Evolutionary conservation across 2,113 vertebrate species (phyloP).

Genomic region (Cyprinodon variegatus): DNA sequence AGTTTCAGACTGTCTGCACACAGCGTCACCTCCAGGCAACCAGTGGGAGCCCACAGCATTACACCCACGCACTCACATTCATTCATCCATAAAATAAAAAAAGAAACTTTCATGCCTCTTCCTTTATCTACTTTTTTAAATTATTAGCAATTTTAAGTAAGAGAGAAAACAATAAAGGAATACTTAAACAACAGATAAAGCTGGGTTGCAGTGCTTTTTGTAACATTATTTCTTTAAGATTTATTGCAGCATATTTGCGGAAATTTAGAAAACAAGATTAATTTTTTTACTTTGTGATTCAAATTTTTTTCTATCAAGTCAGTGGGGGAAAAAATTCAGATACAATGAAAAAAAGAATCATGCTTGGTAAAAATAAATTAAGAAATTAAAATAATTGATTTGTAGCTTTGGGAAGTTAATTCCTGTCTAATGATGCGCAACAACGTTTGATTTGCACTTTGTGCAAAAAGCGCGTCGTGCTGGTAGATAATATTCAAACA

Average conservation of each 20-base stretch:
- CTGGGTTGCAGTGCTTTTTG: no score
- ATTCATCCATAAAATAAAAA: not conserved
- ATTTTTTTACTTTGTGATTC: not conserved
- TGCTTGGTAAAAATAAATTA: not conserved
- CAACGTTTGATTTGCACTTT: not conserved
- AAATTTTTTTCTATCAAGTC: no score
- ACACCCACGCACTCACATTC: not conserved
- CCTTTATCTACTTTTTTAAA: not conserved
- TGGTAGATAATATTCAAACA: not conserved
- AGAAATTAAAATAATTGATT: not conserved
- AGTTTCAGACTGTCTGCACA: constrained; percentile 4
- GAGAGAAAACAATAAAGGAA: no score
- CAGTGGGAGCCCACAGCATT: constrained; percentile 67
- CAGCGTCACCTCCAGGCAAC: constrained; percentile 71
- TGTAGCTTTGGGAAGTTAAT: not conserved
- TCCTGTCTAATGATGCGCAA: not conserved
- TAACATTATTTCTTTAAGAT: no score
- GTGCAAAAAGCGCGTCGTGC: not conserved
- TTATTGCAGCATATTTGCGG: not conserved
- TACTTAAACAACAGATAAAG: no score
- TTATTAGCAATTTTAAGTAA: not conserved
- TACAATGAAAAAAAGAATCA: no score
- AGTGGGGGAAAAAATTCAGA: no score
- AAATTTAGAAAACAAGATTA: not conserved
- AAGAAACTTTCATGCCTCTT: not conserved